Evolutionary conservation across 2,113 vertebrate genomes (phyloP).

Genomic region (Leiothrix lutea): DNA sequence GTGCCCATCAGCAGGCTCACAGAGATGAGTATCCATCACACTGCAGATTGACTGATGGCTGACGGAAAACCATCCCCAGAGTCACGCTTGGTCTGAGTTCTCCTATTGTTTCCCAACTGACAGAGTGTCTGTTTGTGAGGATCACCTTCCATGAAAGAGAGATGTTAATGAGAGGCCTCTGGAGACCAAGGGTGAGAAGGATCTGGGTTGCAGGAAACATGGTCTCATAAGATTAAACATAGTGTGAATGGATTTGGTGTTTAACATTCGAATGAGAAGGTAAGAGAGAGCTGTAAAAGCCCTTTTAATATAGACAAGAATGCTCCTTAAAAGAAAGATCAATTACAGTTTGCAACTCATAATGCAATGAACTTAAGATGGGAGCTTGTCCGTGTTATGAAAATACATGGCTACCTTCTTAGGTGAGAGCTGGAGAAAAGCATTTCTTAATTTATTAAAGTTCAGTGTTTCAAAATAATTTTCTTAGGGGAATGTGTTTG

Average conservation of each 20-base stretch:
- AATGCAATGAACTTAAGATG: background rate
- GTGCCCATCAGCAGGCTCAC: background rate
- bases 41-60: background rate
- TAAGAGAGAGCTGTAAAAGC: background rate
- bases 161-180: background rate
- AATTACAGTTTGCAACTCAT: background rate
- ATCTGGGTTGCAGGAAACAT: background rate
- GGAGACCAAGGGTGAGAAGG: too few relatives aligned
- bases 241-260: background rate
- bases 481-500: background rate
- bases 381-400: background rate
- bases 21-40: background rate
- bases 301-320: background rate
- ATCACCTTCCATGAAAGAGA: background rate
- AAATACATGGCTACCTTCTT: background rate
- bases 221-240: background rate
- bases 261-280: background rate
- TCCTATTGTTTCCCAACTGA: background rate
- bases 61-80: background rate
- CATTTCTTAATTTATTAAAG: background rate
- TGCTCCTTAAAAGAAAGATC: background rate
- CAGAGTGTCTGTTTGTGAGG: background rate
- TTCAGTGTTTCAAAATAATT: background rate
- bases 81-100: background rate
- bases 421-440: background rate